Base-by-base conservation (phyloP, 1,140 invertebrate species). In the Drosophila carrolli region DNA sequence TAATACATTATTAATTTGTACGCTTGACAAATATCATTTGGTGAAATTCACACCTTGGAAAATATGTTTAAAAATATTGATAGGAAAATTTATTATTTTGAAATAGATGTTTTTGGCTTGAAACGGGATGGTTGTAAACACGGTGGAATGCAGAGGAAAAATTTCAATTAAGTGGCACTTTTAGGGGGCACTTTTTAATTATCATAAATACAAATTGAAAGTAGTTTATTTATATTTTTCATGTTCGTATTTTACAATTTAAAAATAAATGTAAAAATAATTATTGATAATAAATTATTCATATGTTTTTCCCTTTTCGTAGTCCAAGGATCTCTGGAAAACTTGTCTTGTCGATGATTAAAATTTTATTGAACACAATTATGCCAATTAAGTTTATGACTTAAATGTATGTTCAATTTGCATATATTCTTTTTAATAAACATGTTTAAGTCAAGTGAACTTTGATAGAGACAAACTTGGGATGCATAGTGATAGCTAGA, bases 21-120 rank as follows among this genome's bases (percentile, higher is more conserved):
- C 19, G 19, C 8, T 37, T 71, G 68, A 58, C 66, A 56, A 71
- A 71, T 58, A 27, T 41, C 68, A 58, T 71, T 71, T 71, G 65
- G 66, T 43, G 19, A 71, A 48, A 71, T 19, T 5, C 38, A 70
- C 46, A 48, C 16, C 14, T 57, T 40, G 27, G 35, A 13, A 27
- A 13, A 57, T 9, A 35, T 19, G n/a, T 37, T 40, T 40, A 10
- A 10, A 10, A 66, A 35, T 35, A 23, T 5, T 16, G 9, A 38
- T 66, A 8, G 59, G 19, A 48, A 29, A 29, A 37, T 14, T 9
- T 9, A 66, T 23, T 23, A 23, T 23, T 23, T 23, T 23, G 23
- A 23, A 23, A 23, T 23, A 3, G 4, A 23, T 41, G 7, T 50
- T 48, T 60, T 55, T 43, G 4, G 35, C 5, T 14, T 40, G 14